phyloP scores from a whole-genome alignment of 2,888 invertebrate genomes.

The Drosophila kambysellisi region DNA sequence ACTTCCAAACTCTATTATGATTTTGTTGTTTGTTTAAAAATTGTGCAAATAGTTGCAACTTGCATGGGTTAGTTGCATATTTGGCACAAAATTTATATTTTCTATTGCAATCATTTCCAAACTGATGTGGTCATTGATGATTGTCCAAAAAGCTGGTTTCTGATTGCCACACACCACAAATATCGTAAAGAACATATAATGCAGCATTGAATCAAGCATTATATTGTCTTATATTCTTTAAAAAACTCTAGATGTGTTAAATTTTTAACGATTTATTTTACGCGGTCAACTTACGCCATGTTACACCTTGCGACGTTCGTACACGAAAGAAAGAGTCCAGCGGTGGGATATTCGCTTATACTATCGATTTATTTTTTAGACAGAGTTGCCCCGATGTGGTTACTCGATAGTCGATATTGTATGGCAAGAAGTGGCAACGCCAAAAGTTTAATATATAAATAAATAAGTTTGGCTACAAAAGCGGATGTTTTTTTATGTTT shows the following conservation, averaged over 20 bases:
- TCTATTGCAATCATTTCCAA: conserved; percentile 85
- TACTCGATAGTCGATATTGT: conserved; percentile 1
- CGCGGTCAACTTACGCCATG: conserved; percentile 81
- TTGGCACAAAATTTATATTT: conserved; percentile 61
- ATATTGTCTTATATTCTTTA: background rate
- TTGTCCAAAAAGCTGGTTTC: conserved; percentile 84
- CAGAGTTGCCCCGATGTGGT: conserved; percentile 22
- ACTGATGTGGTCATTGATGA: conserved; percentile 79
- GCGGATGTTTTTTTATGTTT: conserved; percentile 5
- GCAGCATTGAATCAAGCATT: background rate
- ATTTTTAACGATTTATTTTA: conserved; percentile 47
- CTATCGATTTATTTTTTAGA: conserved; percentile 9
- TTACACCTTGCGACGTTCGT: conserved; percentile 64
- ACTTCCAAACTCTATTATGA: background rate
- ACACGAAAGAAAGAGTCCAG: conserved; percentile 64
- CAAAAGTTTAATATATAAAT: background rate
- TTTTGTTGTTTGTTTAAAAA: conserved; percentile 40
- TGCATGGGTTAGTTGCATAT: conserved; percentile 55
- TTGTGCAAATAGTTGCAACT: conserved; percentile 65
- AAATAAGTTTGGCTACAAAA: conserved; percentile 45
- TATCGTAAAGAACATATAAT: conserved; percentile 19
- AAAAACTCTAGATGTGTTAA: conserved; percentile 38
- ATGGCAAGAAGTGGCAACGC: conserved; percentile 35
- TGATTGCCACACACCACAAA: conserved; percentile 74
- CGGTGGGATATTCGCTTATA: background rate